Base-by-base conservation (phyloP, 2,797 vertebrate genomes). In the Phalloptychus januarius region DNA sequence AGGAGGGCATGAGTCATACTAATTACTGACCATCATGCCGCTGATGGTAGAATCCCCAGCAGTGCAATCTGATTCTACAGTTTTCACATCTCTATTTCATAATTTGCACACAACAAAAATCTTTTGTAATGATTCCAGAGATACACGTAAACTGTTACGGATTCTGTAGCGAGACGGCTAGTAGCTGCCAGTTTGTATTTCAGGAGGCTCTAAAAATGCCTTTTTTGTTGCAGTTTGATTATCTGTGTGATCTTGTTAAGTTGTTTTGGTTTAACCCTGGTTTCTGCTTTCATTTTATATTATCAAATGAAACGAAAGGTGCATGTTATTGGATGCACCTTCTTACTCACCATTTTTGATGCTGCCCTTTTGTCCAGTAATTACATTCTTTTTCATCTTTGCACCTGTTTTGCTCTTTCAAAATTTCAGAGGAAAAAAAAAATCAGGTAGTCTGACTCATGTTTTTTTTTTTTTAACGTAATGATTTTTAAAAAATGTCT, bases 1-100 rank as follows among this genome's bases (percentile, higher is more conserved):
- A n/a, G 83, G 83, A 48, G 84, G 83, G 74, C 74, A 79, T 89
- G 92, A 93, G 87, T 93, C 90, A 91, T 79, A 79, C 89, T 90
- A 90, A 88, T 89, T 87, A 83, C 74, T 80, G 86, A 86, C 87
- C 89, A 88, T 88, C 84, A 54, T 74, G 74, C 76, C 74, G 77
- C 58, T 79, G 85, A 83, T 76, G 80, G 63, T 72, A 28, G 81
- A 90, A 87, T 83, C 87, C 85, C 83, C 80, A 86, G 67, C 71
- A 72, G 77, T 72, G 90, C 80, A 90, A 90, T 82, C 78, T 38
- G 81, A 92, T 86, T 85, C 86, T 75, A 48, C 28, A 12, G 25
- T 56, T 56, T 56, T 42, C 7, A 38, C 15, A 28, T 25, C 18
- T 25, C 2, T 56, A 13, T 28, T 23, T 23, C n/a, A 33, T 12